These are phyloP conservation scores for Motacilla alba DNA, from an alignment of 2,113 vertebrate species.

Conservation along the genomic window DNA sequence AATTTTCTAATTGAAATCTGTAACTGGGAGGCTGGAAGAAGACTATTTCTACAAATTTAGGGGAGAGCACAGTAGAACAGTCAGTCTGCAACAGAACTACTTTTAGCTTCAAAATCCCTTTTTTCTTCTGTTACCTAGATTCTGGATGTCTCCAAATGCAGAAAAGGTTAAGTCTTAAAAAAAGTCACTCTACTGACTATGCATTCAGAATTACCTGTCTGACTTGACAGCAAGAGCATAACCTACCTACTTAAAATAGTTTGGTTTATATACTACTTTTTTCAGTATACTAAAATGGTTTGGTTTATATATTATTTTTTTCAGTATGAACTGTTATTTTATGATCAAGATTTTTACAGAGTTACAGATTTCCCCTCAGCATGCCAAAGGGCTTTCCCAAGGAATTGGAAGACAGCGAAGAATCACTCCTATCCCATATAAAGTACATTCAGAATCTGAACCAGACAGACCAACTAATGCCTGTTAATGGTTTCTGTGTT, in stretches of 20 bases:
- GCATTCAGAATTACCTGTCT: not conserved
- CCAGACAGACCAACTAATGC: not conserved
- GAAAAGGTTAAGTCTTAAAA: not conserved
- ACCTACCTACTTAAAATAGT: not conserved
- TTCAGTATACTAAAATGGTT: not conserved
- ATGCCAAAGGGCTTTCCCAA: not conserved
- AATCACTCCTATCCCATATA: not conserved
- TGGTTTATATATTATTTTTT: not conserved
- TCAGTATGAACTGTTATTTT: not conserved
- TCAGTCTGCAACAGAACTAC: not conserved
- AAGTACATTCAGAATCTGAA: not conserved
- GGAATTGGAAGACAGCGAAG: not conserved
- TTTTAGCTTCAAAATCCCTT: not conserved
- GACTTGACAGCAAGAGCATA: not conserved
- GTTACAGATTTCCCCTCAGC: not conserved
- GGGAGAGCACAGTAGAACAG: not conserved
- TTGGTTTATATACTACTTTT: not conserved
- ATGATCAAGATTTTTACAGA: not conserved
- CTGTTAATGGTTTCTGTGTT: not conserved
- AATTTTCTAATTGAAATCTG: not conserved
- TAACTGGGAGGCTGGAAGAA: not conserved
- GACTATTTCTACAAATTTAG: not conserved
- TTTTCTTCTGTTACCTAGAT: not conserved
- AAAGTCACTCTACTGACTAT: not conserved
- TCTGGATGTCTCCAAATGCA: not conserved